phyloP scores from a whole-genome alignment of 2,113 vertebrate genomes.

The Aix galericulata region DNA sequence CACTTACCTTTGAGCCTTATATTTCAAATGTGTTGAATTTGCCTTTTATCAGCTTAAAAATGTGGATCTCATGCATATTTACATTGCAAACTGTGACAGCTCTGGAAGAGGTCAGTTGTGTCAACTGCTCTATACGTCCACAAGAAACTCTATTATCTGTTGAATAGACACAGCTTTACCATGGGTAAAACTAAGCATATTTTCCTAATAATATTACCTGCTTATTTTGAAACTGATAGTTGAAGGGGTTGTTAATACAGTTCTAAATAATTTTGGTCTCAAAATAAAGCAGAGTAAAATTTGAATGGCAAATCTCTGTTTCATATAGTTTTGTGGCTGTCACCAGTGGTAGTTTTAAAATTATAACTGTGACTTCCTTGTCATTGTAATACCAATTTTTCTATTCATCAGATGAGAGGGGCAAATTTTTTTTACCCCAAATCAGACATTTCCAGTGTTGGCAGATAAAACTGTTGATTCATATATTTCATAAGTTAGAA shows the following conservation, averaged over 20 bases:
- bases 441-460: not conserved
- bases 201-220: slow-evolving; percentile 13
- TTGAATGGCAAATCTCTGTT: not conserved
- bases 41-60: slow-evolving; percentile 66
- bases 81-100: slow-evolving; percentile 24
- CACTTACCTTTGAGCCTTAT: slow-evolving; percentile 48
- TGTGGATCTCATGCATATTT: slow-evolving; percentile 56
- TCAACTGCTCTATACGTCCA: slow-evolving; percentile 28
- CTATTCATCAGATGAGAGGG: not conserved
- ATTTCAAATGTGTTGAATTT: slow-evolving; percentile 66
- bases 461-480: not conserved
- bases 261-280: not conserved
- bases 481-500: not conserved
- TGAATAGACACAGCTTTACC: slow-evolving; percentile 2
- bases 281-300: not conserved
- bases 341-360: not conserved
- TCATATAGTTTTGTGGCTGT: not conserved
- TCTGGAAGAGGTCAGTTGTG: slow-evolving; percentile 51
- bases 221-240: not conserved
- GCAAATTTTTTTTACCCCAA: not conserved
- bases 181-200: slow-evolving; percentile 46
- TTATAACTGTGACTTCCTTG: not conserved
- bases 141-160: slow-evolving; percentile 50
- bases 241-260: not conserved
- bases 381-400: not conserved